Conservation (phyloP, 2,888 invertebrate species). For the Venusia cambrica region DNA sequence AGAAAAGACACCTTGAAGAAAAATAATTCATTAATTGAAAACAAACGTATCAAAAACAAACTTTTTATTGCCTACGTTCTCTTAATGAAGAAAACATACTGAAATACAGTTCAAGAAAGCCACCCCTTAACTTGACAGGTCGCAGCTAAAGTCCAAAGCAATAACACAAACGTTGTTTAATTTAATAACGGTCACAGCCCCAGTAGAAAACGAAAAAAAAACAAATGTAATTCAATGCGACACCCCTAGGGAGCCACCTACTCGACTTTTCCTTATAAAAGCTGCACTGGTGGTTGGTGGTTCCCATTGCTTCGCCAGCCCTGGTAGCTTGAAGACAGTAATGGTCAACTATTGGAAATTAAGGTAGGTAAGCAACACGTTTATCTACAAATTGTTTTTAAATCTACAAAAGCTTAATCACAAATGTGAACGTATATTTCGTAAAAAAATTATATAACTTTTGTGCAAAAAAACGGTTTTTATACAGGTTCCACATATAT, state of each 20-base stretch:
- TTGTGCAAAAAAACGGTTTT: too few species aligned
- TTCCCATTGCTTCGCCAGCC: slow-evolving; percentile 37
- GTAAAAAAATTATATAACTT: too few species aligned
- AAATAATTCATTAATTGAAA: too few species aligned
- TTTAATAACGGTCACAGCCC: slow-evolving; percentile 69
- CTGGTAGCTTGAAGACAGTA: slow-evolving; percentile 10
- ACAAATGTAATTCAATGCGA: slow-evolving; percentile 52
- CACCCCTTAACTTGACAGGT: slow-evolving; percentile 37
- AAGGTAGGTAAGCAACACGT: too few species aligned
- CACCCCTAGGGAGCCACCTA: slow-evolving; percentile 61
- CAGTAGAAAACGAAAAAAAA: slow-evolving; percentile 43
- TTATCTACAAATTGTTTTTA: too few species aligned
- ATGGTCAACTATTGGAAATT: slow-evolving; percentile 14
- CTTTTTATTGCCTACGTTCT: too few species aligned
- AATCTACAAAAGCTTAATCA: too few species aligned
- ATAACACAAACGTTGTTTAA: slow-evolving; percentile 67
- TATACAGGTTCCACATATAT: too few species aligned
- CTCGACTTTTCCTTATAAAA: slow-evolving; percentile 57
- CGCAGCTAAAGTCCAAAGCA: slow-evolving; percentile 55
- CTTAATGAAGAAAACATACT: too few species aligned
- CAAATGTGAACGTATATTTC: too few species aligned
- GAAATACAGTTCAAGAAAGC: slow-evolving; percentile 17
- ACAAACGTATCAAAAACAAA: too few species aligned
- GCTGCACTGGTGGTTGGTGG: slow-evolving; percentile 29
- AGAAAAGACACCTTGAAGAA: too few species aligned